phyloP scores from a whole-genome alignment of 1,140 invertebrate species.

The Wiebesia pumilae region DNA sequence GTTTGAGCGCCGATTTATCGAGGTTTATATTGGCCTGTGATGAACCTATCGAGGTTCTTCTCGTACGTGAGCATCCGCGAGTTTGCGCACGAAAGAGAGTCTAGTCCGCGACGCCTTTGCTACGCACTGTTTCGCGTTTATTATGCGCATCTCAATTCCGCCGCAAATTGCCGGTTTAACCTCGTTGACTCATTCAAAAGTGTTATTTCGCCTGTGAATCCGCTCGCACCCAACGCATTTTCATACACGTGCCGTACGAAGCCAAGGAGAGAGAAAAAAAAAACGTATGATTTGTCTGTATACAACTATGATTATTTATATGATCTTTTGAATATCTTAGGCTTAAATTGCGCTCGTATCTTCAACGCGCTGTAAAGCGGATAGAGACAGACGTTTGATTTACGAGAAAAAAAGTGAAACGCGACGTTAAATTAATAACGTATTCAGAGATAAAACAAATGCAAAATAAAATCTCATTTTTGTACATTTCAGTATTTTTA shows the following conservation, averaged over 20 bases:
- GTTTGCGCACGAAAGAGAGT: not conserved
- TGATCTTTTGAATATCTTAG: constrained; percentile 10
- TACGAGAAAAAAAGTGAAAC: not conserved
- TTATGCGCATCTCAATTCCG: constrained; percentile 49
- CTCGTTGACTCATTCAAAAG: constrained; percentile 45
- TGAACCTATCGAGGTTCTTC: not conserved
- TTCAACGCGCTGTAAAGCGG: too few relatives aligned
- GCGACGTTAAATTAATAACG: not conserved
- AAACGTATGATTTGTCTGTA: not conserved
- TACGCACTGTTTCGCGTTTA: constrained; percentile 50
- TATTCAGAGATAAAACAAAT: not conserved
- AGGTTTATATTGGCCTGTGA: constrained; percentile 37
- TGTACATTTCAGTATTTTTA: not conserved
- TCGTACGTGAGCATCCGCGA: not conserved
- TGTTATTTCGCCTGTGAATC: constrained; percentile 13
- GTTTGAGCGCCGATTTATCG: constrained; percentile 49
- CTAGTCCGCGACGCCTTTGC: not conserved
- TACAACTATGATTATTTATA: constrained; percentile 32
- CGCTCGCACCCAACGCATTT: not conserved
- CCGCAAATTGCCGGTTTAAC: constrained; percentile 50
- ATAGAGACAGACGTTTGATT: not conserved
- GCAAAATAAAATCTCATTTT: not conserved
- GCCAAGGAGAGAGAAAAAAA: constrained; percentile 2
- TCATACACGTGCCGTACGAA: not conserved
- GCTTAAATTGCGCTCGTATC: not conserved